These are phyloP conservation scores for Battus philenor DNA, from an alignment of 1,140 invertebrate genomes.

Conservation along the genomic window DNA sequence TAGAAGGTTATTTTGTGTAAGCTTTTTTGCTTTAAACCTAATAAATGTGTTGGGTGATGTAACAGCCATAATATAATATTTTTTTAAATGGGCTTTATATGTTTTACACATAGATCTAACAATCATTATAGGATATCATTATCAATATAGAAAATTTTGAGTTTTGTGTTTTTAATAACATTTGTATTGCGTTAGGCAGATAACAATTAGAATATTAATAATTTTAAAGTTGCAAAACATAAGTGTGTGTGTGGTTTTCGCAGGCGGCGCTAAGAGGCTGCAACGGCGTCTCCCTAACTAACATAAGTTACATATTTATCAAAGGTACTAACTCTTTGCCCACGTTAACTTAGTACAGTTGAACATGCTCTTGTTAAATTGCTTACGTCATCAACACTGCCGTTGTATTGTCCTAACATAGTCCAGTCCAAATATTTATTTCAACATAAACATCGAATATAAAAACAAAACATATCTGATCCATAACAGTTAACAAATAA, in stretches of 20 bases:
- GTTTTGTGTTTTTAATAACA: too few relatives aligned
- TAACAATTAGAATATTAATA: not conserved
- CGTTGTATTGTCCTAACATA: constrained; percentile 16
- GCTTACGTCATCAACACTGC: constrained; percentile 19
- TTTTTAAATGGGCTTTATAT: constrained; percentile 25
- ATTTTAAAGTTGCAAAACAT: constrained; percentile 25
- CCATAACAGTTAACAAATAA: too few relatives aligned
- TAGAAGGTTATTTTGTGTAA: not conserved
- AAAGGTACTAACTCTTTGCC: constrained; percentile 65
- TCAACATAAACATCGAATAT: too few relatives aligned
- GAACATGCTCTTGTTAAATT: constrained; percentile 14
- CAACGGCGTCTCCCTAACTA: constrained; percentile 48
- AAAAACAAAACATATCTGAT: too few relatives aligned
- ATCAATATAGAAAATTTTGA: too few relatives aligned
- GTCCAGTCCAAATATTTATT: not conserved
- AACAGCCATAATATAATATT: constrained; percentile 60
- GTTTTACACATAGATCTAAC: constrained; percentile 16
- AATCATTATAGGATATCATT: too few relatives aligned
- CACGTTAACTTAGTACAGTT: constrained; percentile 66
- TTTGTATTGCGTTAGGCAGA: too few relatives aligned
- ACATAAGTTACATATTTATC: constrained; percentile 60
- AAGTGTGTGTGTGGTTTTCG: constrained; percentile 59
- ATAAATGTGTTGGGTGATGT: constrained; percentile 52
- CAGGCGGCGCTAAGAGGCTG: constrained; percentile 65
- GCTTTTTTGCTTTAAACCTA: constrained; percentile 20